These are phyloP conservation scores for Ageneiosus marmoratus DNA, from an alignment of 2,113 vertebrate species.

Conservation along the genomic window DNA sequence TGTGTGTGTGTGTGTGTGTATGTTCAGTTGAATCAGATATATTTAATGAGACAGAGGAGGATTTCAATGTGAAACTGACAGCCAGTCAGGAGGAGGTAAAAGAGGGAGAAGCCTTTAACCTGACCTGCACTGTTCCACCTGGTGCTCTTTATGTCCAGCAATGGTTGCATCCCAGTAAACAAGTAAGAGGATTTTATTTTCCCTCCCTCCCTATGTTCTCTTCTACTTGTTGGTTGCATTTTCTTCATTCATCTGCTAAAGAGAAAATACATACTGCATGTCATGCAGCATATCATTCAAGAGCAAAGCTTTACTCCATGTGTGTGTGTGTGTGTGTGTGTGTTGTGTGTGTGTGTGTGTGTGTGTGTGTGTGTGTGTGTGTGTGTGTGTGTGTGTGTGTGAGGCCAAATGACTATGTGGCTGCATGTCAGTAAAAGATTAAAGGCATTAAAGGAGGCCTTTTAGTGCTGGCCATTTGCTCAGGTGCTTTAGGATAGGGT, in stretches of 20 bases:
- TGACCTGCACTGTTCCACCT: constrained; percentile 82
- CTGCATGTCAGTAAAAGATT: constrained; percentile 47
- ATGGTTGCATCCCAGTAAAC: constrained; percentile 88
- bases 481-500: background rate
- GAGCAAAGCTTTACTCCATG: background rate
- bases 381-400: constrained; percentile 17
- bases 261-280: background rate
- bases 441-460: constrained; percentile 30
- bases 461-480: constrained; percentile 37
- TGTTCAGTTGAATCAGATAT: background rate
- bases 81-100: constrained; percentile 80
- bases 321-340: background rate
- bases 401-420: background rate
- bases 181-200: constrained; percentile 68
- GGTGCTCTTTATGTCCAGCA: constrained; percentile 80
- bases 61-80: constrained; percentile 81
- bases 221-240: background rate
- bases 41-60: constrained; percentile 53
- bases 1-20: constrained; percentile 20
- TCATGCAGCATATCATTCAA: background rate
- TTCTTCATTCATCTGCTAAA: background rate
- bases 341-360: constrained; percentile 17
- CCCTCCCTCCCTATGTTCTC: background rate
- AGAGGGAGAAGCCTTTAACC: constrained; percentile 80
- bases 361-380: background rate